Evolutionary conservation across 2,113 vertebrate species (phyloP), one percentile per base, ranked within the genome.

Genomic region (Aramus guarauna): DNA sequence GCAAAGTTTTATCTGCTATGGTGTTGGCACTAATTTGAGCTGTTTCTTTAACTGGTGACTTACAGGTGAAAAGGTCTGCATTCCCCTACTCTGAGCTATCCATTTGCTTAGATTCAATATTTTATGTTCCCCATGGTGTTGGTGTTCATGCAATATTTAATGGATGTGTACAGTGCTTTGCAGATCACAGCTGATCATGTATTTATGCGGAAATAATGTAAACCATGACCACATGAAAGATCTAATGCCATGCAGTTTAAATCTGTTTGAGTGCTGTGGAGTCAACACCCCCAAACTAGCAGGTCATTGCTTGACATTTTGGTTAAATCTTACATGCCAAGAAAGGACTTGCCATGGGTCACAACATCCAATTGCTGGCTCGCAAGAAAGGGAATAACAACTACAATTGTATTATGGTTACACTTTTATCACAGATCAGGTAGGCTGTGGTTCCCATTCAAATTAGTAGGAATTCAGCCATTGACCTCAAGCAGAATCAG

Each of bases 71-170:
- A 80, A 88, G 34, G 67, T 67, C 50, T 73, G 34, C 39, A 37
- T 77, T 69, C 24, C 26, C 32, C n/a, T 76, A 8, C 2, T 47
- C 72, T 71, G 55, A 93, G 50, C 26, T 85, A 69, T 67, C 88
- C 63, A 52, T 88, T 96, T 94, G 67, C 73, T 90, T 47, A 21
- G 71, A 45, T 79, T 92, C 90, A 92, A 74, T 96, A 90, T 94
- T 94, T 93, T 34, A 85, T 88, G 52, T 48, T 92, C 66, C 88
- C 82, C 0, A 1, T 17, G 81, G 69, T 72, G 41, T 26, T 79
- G 71, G 27, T 48, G 39, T 43, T 93, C 90, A 85, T 83, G 62
- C 62, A 94, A 45, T 72, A 94, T 93, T 95, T 66, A 95, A 32
- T 9, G 53, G 58, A 78, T 1, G 4, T 7, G 36, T 48, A 48